These are phyloP conservation scores for Centropus unirufus DNA, from an alignment of 2,113 vertebrate species.

Conservation along the genomic window DNA sequence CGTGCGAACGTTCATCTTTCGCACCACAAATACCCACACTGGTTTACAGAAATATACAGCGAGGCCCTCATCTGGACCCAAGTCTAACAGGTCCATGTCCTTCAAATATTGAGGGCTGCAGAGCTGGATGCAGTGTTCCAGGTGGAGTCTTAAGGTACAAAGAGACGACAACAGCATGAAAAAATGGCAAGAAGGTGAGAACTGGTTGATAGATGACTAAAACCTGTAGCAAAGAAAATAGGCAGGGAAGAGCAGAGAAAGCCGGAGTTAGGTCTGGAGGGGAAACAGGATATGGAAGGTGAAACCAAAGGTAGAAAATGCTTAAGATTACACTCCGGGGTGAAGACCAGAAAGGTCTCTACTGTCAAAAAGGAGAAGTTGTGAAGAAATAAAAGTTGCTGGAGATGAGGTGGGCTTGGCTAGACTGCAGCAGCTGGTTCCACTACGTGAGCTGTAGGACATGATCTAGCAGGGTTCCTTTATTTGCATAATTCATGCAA, in stretches of 20 bases:
- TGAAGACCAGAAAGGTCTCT: background rate
- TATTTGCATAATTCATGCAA: background rate
- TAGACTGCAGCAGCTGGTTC: background rate
- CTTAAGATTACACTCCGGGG: background rate
- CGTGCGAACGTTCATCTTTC: background rate
- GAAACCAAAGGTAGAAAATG: background rate
- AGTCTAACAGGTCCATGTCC: too few relatives aligned
- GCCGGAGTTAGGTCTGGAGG: background rate
- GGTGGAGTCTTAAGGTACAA: background rate
- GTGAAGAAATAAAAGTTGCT: background rate
- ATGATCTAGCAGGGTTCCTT: background rate
- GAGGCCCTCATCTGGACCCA: too few relatives aligned
- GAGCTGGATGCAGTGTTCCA: too few relatives aligned
- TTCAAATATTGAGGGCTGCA: too few relatives aligned
- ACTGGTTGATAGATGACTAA: background rate
- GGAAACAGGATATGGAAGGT: background rate
- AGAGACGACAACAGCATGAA: background rate
- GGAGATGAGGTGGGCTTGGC: background rate
- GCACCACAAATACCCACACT: background rate
- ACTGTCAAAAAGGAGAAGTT: background rate
- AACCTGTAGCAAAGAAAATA: background rate
- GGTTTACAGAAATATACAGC: background rate
- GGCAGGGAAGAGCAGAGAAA: background rate
- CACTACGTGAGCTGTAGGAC: background rate
- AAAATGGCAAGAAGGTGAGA: background rate